These are phyloP conservation scores for Chlorops oryzae DNA, from an alignment of 1,140 invertebrate species.

Conservation along the genomic window DNA sequence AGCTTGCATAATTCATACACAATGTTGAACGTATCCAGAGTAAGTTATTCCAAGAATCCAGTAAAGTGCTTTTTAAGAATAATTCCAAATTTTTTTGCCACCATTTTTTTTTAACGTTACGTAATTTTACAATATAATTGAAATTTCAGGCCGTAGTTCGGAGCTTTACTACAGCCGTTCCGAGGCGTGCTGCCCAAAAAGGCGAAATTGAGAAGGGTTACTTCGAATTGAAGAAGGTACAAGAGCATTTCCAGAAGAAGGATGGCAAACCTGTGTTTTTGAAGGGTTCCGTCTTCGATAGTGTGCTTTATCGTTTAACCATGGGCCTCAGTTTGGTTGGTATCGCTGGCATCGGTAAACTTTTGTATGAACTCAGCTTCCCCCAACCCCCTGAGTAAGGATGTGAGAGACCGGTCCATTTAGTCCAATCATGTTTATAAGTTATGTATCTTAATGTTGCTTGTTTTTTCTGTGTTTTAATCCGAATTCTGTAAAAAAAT, in stretches of 20 bases:
- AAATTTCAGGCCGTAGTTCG: slow-evolving; percentile 36
- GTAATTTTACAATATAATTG: slow-evolving; percentile 21
- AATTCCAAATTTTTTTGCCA: not conserved
- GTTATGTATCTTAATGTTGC: no score
- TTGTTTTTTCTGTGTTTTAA: no score
- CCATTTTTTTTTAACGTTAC: slow-evolving; percentile 20
- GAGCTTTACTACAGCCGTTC: slow-evolving; percentile 31
- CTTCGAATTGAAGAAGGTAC: slow-evolving; percentile 43
- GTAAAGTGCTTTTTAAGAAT: slow-evolving; percentile 5
- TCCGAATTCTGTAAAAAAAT: no score
- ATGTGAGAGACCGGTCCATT: no score
- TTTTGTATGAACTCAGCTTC: slow-evolving; percentile 42
- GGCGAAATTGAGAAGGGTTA: slow-evolving; percentile 40
- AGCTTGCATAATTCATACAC: slow-evolving; percentile 18
- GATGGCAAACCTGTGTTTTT: slow-evolving; percentile 57
- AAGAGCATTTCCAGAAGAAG: slow-evolving; percentile 48
- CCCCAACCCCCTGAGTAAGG: no score
- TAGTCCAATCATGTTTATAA: no score
- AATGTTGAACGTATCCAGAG: slow-evolving; percentile 45
- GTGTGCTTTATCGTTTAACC: slow-evolving; percentile 52
- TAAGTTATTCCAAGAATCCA: slow-evolving; percentile 19
- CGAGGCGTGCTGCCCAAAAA: slow-evolving; percentile 22
- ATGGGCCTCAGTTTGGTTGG: slow-evolving; percentile 46
- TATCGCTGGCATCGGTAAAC: slow-evolving; percentile 41
- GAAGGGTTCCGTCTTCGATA: slow-evolving; percentile 55